These are phyloP conservation scores for Napeogenes inachia DNA, from an alignment of 2,888 invertebrate genomes.

Conservation along the genomic window DNA sequence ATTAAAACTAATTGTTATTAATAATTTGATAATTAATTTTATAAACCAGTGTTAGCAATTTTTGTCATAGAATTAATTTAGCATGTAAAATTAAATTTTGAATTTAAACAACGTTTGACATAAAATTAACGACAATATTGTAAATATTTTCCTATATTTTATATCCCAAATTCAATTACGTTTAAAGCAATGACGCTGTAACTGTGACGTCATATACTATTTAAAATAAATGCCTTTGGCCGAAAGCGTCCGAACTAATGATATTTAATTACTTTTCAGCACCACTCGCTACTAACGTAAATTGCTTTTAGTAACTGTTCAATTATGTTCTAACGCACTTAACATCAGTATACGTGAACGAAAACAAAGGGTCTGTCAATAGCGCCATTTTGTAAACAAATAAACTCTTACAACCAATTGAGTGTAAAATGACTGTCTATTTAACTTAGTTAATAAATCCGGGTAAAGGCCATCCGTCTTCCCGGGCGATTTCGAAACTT, in stretches of 20 bases:
- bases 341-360: slow-evolving; percentile 8
- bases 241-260: neutral
- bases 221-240: neutral
- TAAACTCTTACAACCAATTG: slow-evolving; percentile 15
- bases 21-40: no score
- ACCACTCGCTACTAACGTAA: slow-evolving; percentile 9
- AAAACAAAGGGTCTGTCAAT: slow-evolving; percentile 15
- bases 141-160: no score
- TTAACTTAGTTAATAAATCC: slow-evolving; percentile 27
- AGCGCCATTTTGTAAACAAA: slow-evolving; percentile 15
- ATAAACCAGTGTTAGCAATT: no score
- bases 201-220: no score
- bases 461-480: slow-evolving; percentile 22
- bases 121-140: no score
- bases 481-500: slow-evolving; percentile 17
- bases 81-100: no score
- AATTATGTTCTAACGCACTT: slow-evolving; percentile 12
- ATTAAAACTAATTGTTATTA: no score
- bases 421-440: slow-evolving; percentile 20
- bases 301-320: slow-evolving; percentile 13
- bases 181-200: no score
- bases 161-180: no score
- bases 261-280: slow-evolving; percentile 9
- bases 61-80: no score
- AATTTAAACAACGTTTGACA: no score